Conservation (phyloP, 2,113 vertebrate genomes). For the Turnix velox region DNA sequence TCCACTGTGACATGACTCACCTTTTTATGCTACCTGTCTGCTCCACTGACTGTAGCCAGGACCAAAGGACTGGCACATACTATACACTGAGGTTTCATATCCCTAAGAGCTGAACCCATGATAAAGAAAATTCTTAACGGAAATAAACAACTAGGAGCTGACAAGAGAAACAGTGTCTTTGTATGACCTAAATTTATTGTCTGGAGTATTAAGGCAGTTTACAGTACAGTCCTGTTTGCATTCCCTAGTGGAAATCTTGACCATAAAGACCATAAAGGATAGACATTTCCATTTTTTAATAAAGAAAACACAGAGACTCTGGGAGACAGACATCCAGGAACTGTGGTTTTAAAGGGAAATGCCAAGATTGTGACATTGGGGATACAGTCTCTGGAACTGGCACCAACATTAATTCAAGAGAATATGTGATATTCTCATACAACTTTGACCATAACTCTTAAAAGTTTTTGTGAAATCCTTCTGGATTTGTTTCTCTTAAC, state of each 20-base stretch:
- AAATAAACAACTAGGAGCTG: not conserved
- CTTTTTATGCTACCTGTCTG: rapidly evolving
- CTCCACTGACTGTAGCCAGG: not conserved
- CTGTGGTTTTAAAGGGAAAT: slow-evolving; percentile 16
- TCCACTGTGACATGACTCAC: not conserved
- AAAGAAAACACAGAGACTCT: not conserved
- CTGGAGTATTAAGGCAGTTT: not conserved
- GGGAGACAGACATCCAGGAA: not conserved
- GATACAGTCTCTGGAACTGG: not conserved
- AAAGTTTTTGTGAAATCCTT: slow-evolving; percentile 16
- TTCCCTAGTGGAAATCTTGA: not conserved
- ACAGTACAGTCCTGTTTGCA: not conserved
- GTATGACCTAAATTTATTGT: not conserved
- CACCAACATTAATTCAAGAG: not conserved
- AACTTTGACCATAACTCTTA: slow-evolving; percentile 16
- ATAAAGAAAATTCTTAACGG: not conserved
- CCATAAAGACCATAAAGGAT: not conserved
- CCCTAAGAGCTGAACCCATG: not conserved
- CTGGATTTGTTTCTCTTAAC: slow-evolving; percentile 18
- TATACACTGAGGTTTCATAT: not conserved
- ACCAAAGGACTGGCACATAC: not conserved
- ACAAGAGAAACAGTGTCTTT: not conserved
- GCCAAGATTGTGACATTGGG: slow-evolving; percentile 1
- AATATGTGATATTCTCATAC: not conserved
- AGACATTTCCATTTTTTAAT: not conserved